Evolutionary conservation across 2,797 vertebrate species (phyloP).

Genomic region (Cyprinella venusta): DNA sequence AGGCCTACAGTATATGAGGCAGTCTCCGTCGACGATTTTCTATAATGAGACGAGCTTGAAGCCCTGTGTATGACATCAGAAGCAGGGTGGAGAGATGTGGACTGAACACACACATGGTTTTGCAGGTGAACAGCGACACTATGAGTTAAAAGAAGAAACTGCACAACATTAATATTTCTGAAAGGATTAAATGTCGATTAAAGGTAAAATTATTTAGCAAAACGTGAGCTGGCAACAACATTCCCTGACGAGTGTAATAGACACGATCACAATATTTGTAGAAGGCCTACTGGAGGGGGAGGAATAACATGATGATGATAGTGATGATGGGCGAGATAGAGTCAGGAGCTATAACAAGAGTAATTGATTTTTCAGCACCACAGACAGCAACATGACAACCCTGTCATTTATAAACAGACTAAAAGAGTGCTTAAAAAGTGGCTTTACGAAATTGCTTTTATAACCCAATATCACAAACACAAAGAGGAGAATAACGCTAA

Average conservation of each 20-base stretch:
- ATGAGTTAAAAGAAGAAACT: not conserved
- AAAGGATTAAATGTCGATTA: not conserved
- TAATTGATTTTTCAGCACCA: not conserved
- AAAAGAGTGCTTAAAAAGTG: no score
- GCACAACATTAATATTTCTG: no score
- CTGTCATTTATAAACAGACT: no score
- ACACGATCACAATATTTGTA: not conserved
- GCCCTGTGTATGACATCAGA: not conserved
- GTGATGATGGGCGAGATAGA: no score
- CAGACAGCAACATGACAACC: not conserved
- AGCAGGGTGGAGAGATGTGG: not conserved
- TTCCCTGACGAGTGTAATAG: not conserved
- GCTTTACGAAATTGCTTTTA: no score
- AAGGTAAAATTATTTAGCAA: no score
- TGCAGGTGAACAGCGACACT: slow-evolving; percentile 34
- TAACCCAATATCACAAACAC: no score
- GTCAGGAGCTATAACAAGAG: no score
- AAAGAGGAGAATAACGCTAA: no score
- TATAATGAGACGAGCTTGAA: fast-evolving
- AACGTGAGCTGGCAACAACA: not conserved
- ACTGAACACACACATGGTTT: not conserved
- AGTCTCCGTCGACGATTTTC: not conserved
- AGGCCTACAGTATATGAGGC: no score
- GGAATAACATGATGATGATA: no score
- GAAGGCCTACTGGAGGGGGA: no score